These are phyloP conservation scores for Limnephilus rhombicus DNA, from an alignment of 2,888 invertebrate species.

Conservation along the genomic window DNA sequence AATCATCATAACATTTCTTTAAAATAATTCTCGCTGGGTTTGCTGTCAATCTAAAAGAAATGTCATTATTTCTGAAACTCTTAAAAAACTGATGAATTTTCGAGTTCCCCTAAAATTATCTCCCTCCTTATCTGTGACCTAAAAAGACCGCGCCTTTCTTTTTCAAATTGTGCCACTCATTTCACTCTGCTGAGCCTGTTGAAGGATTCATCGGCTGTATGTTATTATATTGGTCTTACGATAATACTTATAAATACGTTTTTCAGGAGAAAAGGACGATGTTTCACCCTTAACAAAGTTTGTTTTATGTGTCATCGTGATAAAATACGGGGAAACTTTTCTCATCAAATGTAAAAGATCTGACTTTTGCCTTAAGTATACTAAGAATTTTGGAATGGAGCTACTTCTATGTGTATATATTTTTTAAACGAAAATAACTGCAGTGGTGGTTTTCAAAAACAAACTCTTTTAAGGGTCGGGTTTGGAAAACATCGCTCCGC, in stretches of 20 bases:
- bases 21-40: neutral
- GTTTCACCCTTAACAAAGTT: constrained; percentile 2
- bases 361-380: constrained; percentile 14
- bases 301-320: neutral
- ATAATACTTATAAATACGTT: neutral
- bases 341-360: constrained; percentile 27
- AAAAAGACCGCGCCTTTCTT: neutral
- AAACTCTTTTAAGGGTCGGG: no score
- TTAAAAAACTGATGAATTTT: neutral
- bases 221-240: neutral
- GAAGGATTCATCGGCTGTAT: neutral
- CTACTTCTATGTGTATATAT: neutral
- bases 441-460: neutral
- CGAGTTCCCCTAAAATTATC: neutral
- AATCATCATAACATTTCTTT: neutral
- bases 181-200: neutral
- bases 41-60: neutral
- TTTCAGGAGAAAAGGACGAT: neutral
- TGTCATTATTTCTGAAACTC: neutral
- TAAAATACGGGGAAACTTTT: constrained; percentile 26
- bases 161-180: neutral
- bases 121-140: neutral
- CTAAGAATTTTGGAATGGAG: neutral
- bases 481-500: no score
- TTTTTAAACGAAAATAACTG: neutral